These are phyloP conservation scores for Lasioglossum calceatum DNA, from an alignment of 2,888 invertebrate genomes.

Conservation along the genomic window DNA sequence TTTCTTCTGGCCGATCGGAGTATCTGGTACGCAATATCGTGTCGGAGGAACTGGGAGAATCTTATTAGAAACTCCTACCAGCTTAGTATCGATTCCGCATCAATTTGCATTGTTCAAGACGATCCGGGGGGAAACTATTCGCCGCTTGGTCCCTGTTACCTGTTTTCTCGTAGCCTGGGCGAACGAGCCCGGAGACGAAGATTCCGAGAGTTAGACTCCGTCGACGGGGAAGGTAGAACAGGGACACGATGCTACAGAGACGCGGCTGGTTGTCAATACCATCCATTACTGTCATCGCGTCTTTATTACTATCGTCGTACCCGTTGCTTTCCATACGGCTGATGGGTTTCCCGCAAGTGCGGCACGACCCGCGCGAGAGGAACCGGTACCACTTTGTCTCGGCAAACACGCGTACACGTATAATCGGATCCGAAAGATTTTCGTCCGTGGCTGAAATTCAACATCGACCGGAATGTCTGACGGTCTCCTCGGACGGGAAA, in stretches of 20 bases:
- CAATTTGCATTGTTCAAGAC: slow-evolving; percentile 77
- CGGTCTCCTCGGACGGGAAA: neutral
- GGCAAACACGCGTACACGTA: slow-evolving; percentile 37
- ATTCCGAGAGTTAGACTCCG: slow-evolving; percentile 27
- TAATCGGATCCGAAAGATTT: slow-evolving; percentile 60
- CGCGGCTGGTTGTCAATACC: slow-evolving; percentile 66
- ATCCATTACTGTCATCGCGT: slow-evolving; percentile 68
- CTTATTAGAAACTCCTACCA: slow-evolving; percentile 78
- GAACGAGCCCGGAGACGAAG: slow-evolving; percentile 11
- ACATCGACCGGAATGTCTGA: slow-evolving; percentile 47
- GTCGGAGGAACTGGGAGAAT: slow-evolving; percentile 67
- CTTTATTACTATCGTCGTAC: slow-evolving; percentile 65
- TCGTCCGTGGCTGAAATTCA: slow-evolving; percentile 43
- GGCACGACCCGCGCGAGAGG: slow-evolving; percentile 22
- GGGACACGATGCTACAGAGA: slow-evolving; percentile 11
- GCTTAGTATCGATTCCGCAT: slow-evolving; percentile 79
- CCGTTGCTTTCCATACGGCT: slow-evolving; percentile 53
- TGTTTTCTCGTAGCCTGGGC: slow-evolving; percentile 35
- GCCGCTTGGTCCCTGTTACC: slow-evolving; percentile 61
- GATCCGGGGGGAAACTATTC: slow-evolving; percentile 70
- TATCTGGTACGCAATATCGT: slow-evolving; percentile 44
- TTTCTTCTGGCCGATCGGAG: slow-evolving; percentile 27
- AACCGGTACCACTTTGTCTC: slow-evolving; percentile 39
- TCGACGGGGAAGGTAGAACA: neutral
- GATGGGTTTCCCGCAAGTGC: slow-evolving; percentile 39